These are phyloP conservation scores for Halcyon malimbica DNA, from an alignment of 2,113 vertebrate species.

Conservation along the genomic window DNA sequence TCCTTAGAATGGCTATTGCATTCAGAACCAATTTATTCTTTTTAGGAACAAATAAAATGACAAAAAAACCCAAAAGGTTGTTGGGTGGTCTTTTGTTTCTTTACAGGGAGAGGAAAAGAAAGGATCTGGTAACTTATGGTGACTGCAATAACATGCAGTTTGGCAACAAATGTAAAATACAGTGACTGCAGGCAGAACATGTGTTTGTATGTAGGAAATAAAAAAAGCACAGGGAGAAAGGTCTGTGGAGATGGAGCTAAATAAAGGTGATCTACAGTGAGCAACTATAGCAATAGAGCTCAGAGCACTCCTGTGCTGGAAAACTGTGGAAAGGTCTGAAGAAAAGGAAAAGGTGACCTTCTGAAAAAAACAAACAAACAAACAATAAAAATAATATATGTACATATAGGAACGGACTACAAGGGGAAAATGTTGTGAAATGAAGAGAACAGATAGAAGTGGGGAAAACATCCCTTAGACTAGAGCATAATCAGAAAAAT, in stretches of 20 bases:
- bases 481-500: not conserved
- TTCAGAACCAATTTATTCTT: not conserved
- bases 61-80: not conserved
- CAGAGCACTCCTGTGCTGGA: not conserved
- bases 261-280: not conserved
- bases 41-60: not conserved
- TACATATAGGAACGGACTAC: not conserved
- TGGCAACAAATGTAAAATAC: not conserved
- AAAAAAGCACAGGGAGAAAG: not conserved
- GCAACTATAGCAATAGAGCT: not conserved
- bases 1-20: not conserved
- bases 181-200: not conserved
- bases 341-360: not conserved
- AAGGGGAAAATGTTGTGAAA: not conserved
- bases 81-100: not conserved
- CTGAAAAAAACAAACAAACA: too few species aligned
- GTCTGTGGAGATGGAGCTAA: not conserved
- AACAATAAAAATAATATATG: too few species aligned
- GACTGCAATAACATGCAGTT: not conserved
- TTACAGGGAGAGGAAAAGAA: not conserved
- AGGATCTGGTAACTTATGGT: not conserved
- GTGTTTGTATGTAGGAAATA: not conserved
- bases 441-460: not conserved
- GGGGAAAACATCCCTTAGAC: fast-evolving
- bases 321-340: not conserved